Conservation (phyloP, 2,113 vertebrate genomes). For the Physeter macrocephalus region DNA sequence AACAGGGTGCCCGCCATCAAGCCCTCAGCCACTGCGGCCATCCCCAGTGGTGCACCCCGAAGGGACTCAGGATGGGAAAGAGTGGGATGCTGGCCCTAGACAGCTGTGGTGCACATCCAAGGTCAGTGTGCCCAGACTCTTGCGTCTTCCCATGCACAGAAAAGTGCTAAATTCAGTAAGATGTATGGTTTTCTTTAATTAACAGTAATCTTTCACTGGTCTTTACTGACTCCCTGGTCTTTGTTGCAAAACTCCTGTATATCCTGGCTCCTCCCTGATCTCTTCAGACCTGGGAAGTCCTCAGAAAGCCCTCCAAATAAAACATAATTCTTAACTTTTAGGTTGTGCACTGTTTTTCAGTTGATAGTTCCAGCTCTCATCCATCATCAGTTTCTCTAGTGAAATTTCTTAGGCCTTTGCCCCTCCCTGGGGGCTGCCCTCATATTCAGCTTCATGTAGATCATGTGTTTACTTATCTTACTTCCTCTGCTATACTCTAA, state of each 20-base stretch:
- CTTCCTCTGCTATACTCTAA: background rate
- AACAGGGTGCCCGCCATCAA: background rate
- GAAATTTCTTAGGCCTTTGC: background rate
- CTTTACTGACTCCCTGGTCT: background rate
- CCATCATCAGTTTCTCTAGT: background rate
- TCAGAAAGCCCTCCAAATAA: background rate
- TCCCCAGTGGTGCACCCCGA: background rate
- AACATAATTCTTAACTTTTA: background rate
- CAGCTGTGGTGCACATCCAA: background rate
- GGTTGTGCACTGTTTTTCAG: background rate
- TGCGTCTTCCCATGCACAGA: background rate
- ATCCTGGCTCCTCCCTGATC: background rate
- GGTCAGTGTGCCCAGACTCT: background rate
- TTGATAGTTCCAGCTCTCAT: background rate
- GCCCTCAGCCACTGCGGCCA: background rate
- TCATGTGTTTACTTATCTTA: background rate
- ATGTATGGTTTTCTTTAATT: background rate
- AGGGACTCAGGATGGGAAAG: background rate
- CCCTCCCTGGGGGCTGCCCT: background rate
- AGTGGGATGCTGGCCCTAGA: background rate
- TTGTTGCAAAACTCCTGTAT: background rate
- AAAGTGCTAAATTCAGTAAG: background rate
- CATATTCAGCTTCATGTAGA: no score
- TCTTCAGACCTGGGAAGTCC: background rate
- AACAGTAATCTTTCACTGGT: background rate